A percentile compares a stretch with the other conserved stretches of the same genome.
Evolutionary conservation across 2,113 vertebrate species (phyloP).

Genomic region (Phyllopteryx taeniolatus): DNA sequence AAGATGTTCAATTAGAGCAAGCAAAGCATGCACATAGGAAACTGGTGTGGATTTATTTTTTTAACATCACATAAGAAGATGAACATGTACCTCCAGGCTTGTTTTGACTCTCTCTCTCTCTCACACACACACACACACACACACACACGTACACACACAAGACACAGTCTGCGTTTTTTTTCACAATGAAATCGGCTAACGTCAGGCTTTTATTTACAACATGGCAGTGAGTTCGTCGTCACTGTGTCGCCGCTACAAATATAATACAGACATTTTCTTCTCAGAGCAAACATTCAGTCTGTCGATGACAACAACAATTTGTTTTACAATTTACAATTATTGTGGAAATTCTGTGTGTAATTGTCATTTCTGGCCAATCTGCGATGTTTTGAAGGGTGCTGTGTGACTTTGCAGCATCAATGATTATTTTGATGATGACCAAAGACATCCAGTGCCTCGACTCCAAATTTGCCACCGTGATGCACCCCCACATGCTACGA

Average conservation of each 20-base stretch:
- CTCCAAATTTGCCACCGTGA: neutral
- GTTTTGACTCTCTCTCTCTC: neutral
- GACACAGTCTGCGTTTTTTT: too few species aligned
- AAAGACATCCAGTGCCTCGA: neutral
- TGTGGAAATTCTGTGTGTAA: neutral
- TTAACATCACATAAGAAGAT: neutral
- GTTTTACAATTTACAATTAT: neutral
- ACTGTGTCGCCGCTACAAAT: neutral
- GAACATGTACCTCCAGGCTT: slow-evolving; percentile 3
- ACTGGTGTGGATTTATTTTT: neutral
- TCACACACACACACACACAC: neutral
- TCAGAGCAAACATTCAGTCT: slow-evolving; percentile 4
- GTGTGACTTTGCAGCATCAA: too few species aligned
- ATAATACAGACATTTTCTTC: neutral
- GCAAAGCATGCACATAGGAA: neutral
- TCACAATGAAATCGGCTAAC: neutral
- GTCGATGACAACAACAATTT: neutral
- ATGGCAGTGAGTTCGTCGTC: slow-evolving; percentile 1
- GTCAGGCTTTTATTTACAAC: slow-evolving; percentile 1
- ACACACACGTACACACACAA: too few species aligned
- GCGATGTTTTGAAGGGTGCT: neutral
- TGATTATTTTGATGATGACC: neutral
- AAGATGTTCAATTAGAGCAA: neutral
- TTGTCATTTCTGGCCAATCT: neutral
- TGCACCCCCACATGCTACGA: neutral